Percentiles rank a stretch among this genome's conserved stretches.
Evolutionary conservation across 2,888 invertebrate genomes (phyloP).

Genomic region (Amiota mariae): DNA sequence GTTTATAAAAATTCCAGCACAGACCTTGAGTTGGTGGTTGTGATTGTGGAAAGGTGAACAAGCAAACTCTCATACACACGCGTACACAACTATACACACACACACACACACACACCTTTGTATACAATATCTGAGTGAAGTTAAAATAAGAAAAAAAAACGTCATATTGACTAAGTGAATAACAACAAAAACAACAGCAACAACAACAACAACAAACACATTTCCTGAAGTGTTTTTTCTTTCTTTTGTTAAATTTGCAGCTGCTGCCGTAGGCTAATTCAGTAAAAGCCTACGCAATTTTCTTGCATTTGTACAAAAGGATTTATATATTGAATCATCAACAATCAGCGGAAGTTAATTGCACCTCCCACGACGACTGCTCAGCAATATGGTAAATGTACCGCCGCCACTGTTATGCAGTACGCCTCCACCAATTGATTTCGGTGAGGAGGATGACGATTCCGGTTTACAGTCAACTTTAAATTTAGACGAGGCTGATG

Average conservation of each 20-base stretch:
- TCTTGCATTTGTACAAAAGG: slow-evolving; percentile 40
- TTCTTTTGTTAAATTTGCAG: slow-evolving; percentile 39
- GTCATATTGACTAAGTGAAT: slow-evolving; percentile 37
- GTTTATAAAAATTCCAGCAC: slow-evolving; percentile 57
- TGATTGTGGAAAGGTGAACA: neutral
- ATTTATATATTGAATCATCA: neutral
- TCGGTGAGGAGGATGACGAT: slow-evolving; percentile 71
- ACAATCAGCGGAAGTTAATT: slow-evolving; percentile 24
- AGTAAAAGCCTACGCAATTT: slow-evolving; percentile 26
- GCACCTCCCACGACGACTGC: slow-evolving; percentile 38
- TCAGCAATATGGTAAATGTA: slow-evolving; percentile 71
- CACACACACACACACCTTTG: slow-evolving; percentile 29
- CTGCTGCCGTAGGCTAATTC: slow-evolving; percentile 49
- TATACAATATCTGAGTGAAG: slow-evolving; percentile 41
- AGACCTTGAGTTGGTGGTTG: slow-evolving; percentile 57
- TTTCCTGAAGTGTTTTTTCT: slow-evolving; percentile 43
- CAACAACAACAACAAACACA: slow-evolving; percentile 33
- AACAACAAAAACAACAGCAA: slow-evolving; percentile 26
- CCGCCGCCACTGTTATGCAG: slow-evolving; percentile 77
- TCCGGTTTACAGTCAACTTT: slow-evolving; percentile 69
- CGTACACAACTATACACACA: slow-evolving; percentile 6
- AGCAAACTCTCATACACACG: no score
- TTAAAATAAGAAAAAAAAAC: slow-evolving; percentile 39
- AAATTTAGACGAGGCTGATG: slow-evolving; percentile 71
- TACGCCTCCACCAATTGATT: slow-evolving; percentile 77